A percentile compares a stretch with the other conserved stretches of the same genome.
Evolutionary conservation across 2,888 invertebrate species (phyloP).

Genomic region (Perdita meconis): DNA sequence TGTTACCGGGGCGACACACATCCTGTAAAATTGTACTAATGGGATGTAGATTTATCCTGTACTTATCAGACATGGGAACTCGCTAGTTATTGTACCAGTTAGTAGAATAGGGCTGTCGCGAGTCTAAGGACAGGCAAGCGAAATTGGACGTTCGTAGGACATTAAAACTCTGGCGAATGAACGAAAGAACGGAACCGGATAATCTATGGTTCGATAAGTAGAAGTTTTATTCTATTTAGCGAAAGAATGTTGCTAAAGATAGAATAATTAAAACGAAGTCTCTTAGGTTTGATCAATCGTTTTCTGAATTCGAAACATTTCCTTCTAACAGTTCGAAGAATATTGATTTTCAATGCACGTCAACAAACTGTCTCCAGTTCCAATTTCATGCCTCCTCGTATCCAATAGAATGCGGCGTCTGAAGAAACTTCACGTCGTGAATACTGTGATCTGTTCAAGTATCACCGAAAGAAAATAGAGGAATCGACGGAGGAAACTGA

Average conservation of each 20-base stretch:
- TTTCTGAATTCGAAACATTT: background rate
- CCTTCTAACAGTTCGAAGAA: background rate
- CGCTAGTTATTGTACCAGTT: background rate
- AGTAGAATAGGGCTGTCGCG: background rate
- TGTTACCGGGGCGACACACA: background rate
- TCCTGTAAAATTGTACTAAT: background rate
- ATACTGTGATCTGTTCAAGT: background rate
- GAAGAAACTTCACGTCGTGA: background rate
- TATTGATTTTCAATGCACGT: slow-evolving; percentile 5
- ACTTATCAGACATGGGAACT: background rate
- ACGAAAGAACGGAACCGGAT: slow-evolving; percentile 9
- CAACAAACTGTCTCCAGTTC: background rate
- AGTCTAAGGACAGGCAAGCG: background rate
- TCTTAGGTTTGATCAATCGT: too few relatives aligned
- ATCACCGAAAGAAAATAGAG: slow-evolving; percentile 13
- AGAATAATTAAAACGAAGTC: too few relatives aligned
- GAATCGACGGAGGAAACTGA: slow-evolving; percentile 29
- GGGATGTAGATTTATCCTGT: slow-evolving; percentile 1
- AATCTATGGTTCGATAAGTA: too few relatives aligned
- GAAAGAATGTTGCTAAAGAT: too few relatives aligned
- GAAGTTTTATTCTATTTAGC: too few relatives aligned
- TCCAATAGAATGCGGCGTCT: background rate
- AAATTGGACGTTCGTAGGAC: slow-evolving; percentile 9
- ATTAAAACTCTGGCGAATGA: background rate
- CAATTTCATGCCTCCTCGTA: slow-evolving; percentile 28